Conservation (phyloP, 2,113 vertebrate genomes). For the Heterotis niloticus region DNA sequence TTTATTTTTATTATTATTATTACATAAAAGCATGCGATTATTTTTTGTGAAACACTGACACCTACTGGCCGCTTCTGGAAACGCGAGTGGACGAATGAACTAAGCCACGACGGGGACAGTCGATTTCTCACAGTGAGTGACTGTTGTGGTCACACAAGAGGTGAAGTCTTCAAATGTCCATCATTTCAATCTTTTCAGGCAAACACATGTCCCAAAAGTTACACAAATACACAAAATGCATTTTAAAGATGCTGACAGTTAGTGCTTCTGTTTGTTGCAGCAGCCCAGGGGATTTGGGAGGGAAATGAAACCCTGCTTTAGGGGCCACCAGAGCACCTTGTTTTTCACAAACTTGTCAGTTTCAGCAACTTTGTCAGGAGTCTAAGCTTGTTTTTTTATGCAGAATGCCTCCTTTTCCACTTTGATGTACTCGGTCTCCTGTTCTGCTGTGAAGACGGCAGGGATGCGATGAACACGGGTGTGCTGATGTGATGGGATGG, state of each 20-base stretch:
- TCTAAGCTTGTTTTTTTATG: neutral
- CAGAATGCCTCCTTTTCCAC: neutral
- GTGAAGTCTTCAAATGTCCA: neutral
- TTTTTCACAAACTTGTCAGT: neutral
- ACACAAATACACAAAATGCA: neutral
- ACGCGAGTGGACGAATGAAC: too few relatives aligned
- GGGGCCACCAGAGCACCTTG: too few relatives aligned
- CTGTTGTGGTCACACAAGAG: neutral
- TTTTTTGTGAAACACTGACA: conserved; percentile 14
- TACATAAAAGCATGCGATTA: neutral
- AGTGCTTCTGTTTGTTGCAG: neutral
- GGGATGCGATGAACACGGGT: too few relatives aligned
- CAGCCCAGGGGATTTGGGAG: conserved; percentile 12
- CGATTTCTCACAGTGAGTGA: neutral
- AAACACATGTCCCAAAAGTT: neutral
- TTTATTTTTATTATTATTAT: neutral
- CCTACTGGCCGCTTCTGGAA: conserved; percentile 6
- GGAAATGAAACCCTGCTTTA: neutral
- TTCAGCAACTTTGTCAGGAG: neutral
- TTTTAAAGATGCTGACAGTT: neutral
- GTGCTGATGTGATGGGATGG: neutral
- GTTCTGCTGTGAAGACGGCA: neutral
- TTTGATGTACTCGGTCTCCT: neutral
- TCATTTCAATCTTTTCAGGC: conserved; percentile 1
- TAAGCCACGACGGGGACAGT: too few relatives aligned